Evolutionary conservation across 1,140 invertebrate genomes (phyloP).

Genomic region (Kradibia gibbosae): DNA sequence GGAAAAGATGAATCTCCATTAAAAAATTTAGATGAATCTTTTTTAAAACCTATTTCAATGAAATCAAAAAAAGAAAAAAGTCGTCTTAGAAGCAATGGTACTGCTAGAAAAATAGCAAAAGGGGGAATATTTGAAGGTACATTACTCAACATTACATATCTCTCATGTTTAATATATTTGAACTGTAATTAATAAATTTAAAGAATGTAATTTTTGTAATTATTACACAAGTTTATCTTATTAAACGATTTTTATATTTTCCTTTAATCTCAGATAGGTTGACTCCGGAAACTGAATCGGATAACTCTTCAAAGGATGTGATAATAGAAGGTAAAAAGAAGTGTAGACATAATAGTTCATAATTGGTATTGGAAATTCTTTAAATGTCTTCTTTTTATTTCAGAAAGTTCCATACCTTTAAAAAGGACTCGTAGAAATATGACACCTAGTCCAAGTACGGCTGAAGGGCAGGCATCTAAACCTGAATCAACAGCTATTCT

Average conservation of each 20-base stretch:
- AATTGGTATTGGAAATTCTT: not conserved
- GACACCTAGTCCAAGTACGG: constrained; percentile 70
- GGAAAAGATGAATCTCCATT: constrained; percentile 56
- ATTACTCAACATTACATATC: constrained; percentile 41
- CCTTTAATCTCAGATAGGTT: constrained; percentile 35
- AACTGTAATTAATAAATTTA: too few species aligned
- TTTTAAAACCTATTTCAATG: constrained; percentile 64
- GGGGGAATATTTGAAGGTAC: constrained; percentile 64
- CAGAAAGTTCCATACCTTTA: constrained; percentile 24
- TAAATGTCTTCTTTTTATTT: not conserved
- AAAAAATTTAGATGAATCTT: constrained; percentile 64
- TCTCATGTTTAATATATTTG: too few species aligned
- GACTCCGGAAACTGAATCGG: constrained; percentile 51
- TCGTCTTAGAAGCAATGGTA: constrained; percentile 57
- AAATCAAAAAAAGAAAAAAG: constrained; percentile 62
- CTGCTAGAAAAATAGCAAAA: constrained; percentile 62
- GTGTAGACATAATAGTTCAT: not conserved
- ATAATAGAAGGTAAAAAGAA: constrained; percentile 35
- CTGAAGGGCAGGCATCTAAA: constrained; percentile 69
- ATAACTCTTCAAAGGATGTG: constrained; percentile 43
- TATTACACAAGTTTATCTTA: not conserved
- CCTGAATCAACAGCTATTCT: constrained; percentile 71
- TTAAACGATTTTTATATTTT: not conserved
- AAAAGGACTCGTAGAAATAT: constrained; percentile 49
- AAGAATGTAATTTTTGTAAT: not conserved